Evolutionary conservation across 2,113 vertebrate species (phyloP), one percentile per base, ranked within the genome.

Genomic region (Daphoenositta chrysoptera): DNA sequence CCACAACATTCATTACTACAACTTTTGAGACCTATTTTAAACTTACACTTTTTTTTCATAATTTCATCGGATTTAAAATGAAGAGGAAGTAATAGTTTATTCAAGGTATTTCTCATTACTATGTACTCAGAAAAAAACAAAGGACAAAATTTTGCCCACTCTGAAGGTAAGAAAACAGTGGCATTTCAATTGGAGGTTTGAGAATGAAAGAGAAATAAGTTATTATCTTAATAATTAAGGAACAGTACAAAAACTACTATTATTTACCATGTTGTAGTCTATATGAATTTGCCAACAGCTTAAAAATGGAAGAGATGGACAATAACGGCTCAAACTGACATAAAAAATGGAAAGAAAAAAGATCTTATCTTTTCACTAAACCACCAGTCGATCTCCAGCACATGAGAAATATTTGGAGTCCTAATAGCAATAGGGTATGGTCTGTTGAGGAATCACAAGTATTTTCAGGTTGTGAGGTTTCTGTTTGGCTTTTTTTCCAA

Each of bases 331-430:
- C 9, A 64, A 81, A 48, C 9, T 60, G 63, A 68, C 2, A 39
- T 40, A 39, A 28, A 61, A 47, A 15, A 33, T 40, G 3, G 19
- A 12, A 63, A 56, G 16, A 40, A 28, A 42, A 50, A 31, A n/a
- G 4, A 15, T 20, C 5, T 72, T 57, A 44, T 9, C 4, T 57
- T 87, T 65, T 82, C 24, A 75, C 18, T 78, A 35, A 70, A 70
- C 5, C 20, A 42, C 10, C 4, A 42, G 15, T 4, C 0, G 0
- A 69, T 33, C 11, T 79, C 10, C 24, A 81, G 14, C 7, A 11
- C n/a, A 33, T 35, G 3, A 79, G 24, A 93, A 88, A 56, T 58
- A 31, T 13, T 54, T 37, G 3, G 45, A 60, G 35, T 60, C 19
- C 7, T 64, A 27, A 48, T 7, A 51, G 5, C 9, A 51, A 19